Conservation (phyloP, 2,113 vertebrate species). For the Siniperca chuatsi region DNA sequence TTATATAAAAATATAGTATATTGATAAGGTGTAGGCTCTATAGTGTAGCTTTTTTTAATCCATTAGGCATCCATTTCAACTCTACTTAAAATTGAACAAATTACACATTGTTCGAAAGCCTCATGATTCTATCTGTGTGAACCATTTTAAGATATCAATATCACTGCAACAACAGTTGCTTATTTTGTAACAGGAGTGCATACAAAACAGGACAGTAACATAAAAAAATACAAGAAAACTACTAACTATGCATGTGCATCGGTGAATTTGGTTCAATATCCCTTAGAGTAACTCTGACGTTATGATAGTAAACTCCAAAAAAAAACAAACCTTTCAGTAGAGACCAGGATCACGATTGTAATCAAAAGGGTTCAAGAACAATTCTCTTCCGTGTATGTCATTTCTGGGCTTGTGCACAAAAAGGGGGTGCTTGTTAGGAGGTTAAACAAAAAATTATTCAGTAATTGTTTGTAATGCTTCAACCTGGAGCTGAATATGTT, state of each 20-base stretch:
- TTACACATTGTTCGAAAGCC: neutral
- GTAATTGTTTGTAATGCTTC: conserved; percentile 13
- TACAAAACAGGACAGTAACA: neutral
- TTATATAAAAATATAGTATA: neutral
- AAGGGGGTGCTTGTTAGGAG: neutral
- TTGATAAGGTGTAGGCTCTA: neutral
- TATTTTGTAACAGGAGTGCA: neutral
- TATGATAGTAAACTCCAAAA: neutral
- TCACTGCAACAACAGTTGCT: neutral
- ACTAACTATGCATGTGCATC: neutral
- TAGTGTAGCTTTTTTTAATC: neutral
- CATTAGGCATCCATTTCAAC: neutral
- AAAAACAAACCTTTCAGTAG: neutral
- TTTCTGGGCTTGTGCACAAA: neutral
- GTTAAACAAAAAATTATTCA: neutral
- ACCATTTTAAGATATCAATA: neutral
- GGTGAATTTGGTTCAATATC: neutral
- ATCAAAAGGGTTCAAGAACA: neutral
- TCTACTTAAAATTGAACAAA: neutral
- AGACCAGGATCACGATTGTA: neutral
- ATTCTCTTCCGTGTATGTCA: neutral
- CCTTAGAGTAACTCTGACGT: neutral
- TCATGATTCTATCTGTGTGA: neutral
- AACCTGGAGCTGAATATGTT: neutral
- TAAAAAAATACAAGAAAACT: neutral